A percentile compares a stretch with the other conserved stretches of the same genome.
These are phyloP conservation scores for Rousettus madagascariensis DNA, from an alignment of 2,797 vertebrate genomes.

Conservation along the genomic window DNA sequence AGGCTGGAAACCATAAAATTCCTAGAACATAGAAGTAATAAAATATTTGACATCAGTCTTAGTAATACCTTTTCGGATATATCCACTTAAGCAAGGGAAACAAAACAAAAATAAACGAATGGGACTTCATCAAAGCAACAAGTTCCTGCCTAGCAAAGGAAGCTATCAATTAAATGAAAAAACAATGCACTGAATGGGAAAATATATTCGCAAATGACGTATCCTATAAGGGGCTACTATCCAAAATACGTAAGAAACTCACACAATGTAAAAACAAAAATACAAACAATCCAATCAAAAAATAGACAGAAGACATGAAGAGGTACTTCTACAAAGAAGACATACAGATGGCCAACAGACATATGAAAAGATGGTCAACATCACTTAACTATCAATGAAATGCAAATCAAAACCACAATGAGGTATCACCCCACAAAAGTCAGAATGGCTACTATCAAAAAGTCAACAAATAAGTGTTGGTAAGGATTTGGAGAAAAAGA, in stretches of 20 bases:
- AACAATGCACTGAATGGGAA: too few relatives aligned
- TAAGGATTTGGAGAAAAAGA: not conserved
- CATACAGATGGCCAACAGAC: not conserved
- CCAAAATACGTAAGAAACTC: not conserved
- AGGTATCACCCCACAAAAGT: not conserved
- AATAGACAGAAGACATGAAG: not conserved
- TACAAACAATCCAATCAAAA: not conserved
- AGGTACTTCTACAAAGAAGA: not conserved
- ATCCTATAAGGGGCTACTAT: not conserved
- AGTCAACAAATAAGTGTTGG: not conserved
- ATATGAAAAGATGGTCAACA: not conserved
- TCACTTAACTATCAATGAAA: not conserved
- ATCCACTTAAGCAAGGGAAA: not conserved
- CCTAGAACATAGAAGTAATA: not conserved
- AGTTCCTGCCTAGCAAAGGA: not conserved
- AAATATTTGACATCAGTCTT: not conserved
- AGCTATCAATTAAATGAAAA: not conserved
- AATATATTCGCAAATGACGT: not conserved
- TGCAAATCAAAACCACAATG: not conserved
- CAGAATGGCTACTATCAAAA: not conserved
- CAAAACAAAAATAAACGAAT: not conserved
- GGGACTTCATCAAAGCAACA: not conserved
- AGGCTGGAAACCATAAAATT: not conserved
- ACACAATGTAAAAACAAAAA: not conserved
- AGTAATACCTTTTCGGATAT: not conserved